Conservation (phyloP, 2,888 invertebrate species). For the Harmothoe impar region DNA sequence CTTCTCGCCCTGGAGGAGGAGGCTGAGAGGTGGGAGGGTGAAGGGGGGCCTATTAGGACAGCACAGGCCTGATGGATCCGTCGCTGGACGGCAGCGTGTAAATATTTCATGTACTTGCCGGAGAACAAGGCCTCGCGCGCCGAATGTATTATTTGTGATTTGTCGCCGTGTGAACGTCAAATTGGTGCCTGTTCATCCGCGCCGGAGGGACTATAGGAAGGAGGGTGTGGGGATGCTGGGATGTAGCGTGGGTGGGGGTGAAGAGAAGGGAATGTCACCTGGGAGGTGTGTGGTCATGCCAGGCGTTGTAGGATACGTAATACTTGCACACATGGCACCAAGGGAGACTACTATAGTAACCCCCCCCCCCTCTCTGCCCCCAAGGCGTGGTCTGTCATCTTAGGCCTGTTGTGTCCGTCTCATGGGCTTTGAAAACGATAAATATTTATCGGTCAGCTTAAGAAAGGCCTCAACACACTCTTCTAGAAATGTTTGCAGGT, state of each 20-base stretch:
- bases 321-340: neutral
- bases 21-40: neutral
- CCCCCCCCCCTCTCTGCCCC: neutral
- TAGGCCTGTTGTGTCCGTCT: neutral
- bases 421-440: neutral
- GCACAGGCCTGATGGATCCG: neutral
- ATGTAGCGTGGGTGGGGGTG: neutral
- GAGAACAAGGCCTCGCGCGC: conserved; percentile 17
- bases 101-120: conserved; percentile 24
- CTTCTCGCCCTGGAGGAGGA: neutral
- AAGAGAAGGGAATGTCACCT: neutral
- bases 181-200: conserved; percentile 33
- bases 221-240: too few relatives aligned
- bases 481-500: too few relatives aligned
- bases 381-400: neutral
- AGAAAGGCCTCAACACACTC: neutral
- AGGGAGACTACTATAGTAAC: neutral
- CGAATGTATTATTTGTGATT: conserved; percentile 44
- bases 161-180: conserved; percentile 13
- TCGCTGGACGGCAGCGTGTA: neutral
- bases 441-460: conserved; percentile 46
- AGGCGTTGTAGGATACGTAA: neutral
- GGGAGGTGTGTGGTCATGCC: neutral
- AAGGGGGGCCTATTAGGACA: neutral
- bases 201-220: neutral